Evolutionary conservation across 1,140 invertebrate genomes (phyloP), one percentile per base, ranked within the genome.

Genomic region (Ruditapes philippinarum): DNA sequence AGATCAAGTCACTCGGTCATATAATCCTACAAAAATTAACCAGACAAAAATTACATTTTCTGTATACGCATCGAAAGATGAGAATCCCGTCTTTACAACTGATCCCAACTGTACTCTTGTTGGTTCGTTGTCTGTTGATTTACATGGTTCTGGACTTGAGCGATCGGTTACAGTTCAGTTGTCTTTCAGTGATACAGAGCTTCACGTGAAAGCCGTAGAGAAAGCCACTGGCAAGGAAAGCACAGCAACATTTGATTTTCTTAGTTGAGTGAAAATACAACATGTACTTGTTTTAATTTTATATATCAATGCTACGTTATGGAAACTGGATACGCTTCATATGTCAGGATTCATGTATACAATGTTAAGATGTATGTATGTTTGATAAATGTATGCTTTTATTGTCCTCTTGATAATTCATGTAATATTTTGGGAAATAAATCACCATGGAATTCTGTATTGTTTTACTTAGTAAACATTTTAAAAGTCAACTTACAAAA

Each of bases 121-220:
- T 60, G 83, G 83, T 7, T 17, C 38, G 5, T 36, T 86, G 1
- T 57, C 31, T 17, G 51, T 86, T 38, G 70, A 74, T 2, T 14
- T 76, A 7, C 1, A 5, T 40, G 83, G 54, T 5, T 60, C 33
- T 1, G 73, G 83, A 1, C 3, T n/a, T 1, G 73, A 86, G 25
- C 0, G 83, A 19, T 28, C n/a, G 25, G 68, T 78, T 19, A 86
- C 22, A 0, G 49, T 86, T 11, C 28, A 60, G 25, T 60, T 86
- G 45, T 60, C 31, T 9, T 76, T 86, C 22, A 38, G 83, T n/a
- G 83, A n/a, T 9, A 86, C 83, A 4, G 83, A 86, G 36, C 25
- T 86, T 22, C 7, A 60, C 0, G 83, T 78, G 2, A 38, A 76
- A 42, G 73, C 68, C 62, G 70, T 84, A 14, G n/a, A 49, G 31